Conservation (phyloP, 2,888 invertebrate genomes). For the Pollenia griseotomentosa region DNA sequence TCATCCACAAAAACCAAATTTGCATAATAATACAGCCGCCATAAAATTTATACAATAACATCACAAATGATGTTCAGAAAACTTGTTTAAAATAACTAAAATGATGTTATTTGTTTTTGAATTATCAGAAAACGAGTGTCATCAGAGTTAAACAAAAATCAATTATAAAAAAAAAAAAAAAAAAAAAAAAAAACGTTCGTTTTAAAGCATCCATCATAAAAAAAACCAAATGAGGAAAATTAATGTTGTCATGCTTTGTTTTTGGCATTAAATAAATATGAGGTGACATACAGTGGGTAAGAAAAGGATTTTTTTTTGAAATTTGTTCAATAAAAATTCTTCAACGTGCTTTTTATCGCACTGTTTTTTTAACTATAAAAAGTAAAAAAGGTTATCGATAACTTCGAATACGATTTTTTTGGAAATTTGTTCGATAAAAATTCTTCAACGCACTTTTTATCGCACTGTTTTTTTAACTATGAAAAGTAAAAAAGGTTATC, state of each 20-base stretch:
- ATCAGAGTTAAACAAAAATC: not conserved
- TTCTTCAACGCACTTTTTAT: no score
- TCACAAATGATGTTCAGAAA: slow-evolving; percentile 9
- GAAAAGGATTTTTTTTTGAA: not conserved
- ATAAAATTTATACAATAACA: slow-evolving; percentile 20
- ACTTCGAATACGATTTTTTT: not conserved
- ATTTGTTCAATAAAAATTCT: not conserved
- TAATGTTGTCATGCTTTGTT: not conserved
- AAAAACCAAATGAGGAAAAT: not conserved
- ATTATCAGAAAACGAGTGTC: not conserved
- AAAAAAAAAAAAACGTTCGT: not conserved
- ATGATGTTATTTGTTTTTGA: not conserved
- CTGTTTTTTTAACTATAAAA: no score
- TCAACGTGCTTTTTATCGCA: no score
- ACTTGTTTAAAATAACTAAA: slow-evolving; percentile 40
- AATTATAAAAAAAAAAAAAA: not conserved
- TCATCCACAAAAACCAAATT: slow-evolving; percentile 26
- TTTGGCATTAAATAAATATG: not conserved
- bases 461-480: no score
- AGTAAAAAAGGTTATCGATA: no score
- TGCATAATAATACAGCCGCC: slow-evolving; percentile 40
- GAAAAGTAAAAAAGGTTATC: no score
- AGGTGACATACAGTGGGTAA: not conserved
- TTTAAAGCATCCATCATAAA: not conserved
- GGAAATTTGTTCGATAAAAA: not conserved